Evolutionary conservation across 2,888 invertebrate species (phyloP).

Genomic region (Patella ulyssiponensis): DNA sequence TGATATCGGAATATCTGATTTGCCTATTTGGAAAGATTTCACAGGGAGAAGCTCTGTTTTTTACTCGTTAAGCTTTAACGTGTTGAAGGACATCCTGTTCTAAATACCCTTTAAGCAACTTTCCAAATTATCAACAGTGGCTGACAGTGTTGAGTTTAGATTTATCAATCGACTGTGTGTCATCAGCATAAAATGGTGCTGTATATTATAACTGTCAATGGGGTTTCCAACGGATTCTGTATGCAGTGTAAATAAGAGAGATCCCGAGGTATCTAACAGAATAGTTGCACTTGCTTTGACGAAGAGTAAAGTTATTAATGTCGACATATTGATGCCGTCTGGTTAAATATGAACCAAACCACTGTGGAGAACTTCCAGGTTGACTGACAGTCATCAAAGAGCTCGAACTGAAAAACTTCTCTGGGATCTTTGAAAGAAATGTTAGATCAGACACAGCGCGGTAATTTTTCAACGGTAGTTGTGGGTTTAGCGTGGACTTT

Average conservation of each 20-base stretch:
- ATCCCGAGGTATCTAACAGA: too few relatives aligned
- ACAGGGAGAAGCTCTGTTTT: neutral
- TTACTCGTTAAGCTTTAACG: neutral
- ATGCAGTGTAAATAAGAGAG: neutral
- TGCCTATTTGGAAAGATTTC: too few relatives aligned
- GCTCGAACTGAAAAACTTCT: too few relatives aligned
- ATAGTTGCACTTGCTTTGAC: neutral
- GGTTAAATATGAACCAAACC: too few relatives aligned
- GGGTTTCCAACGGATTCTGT: neutral
- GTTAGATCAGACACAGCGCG: too few relatives aligned
- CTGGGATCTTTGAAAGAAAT: too few relatives aligned
- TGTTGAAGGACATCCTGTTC: neutral
- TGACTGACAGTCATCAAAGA: neutral
- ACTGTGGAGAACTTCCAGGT: too few relatives aligned
- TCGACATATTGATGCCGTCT: too few relatives aligned
- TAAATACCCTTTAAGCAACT: neutral
- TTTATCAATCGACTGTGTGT: neutral
- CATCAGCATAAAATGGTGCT: constrained; percentile 3
- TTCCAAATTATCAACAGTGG: neutral
- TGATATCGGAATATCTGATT: too few relatives aligned
- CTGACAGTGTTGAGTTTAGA: neutral
- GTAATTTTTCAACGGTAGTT: too few relatives aligned
- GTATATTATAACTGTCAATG: neutral
- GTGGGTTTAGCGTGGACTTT: too few relatives aligned
- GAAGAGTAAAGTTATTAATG: too few relatives aligned